These are phyloP conservation scores for Hirtodrosophila duncani DNA, from an alignment of 2,888 invertebrate species.

Conservation along the genomic window DNA sequence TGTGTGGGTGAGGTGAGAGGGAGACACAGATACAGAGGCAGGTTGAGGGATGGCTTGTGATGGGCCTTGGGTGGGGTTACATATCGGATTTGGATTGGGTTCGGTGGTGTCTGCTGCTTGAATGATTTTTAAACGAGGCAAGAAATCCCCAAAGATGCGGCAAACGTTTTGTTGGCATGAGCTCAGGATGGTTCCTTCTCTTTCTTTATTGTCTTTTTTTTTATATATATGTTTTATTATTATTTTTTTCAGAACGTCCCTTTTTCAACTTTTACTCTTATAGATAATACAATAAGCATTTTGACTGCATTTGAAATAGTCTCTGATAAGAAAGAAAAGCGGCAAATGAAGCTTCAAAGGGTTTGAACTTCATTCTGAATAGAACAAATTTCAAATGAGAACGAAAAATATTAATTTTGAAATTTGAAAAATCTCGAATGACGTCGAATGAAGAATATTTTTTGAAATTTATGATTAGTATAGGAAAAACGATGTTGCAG, in stretches of 20 bases:
- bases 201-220: background rate
- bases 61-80: conserved; percentile 7
- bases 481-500: no score
- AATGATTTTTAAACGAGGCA: conserved; percentile 76
- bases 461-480: no score
- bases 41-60: no score
- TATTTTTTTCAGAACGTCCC: conserved; percentile 24
- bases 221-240: conserved; percentile 19
- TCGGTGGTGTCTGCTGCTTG: conserved; percentile 73
- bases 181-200: conserved; percentile 52
- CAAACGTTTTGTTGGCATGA: conserved; percentile 64
- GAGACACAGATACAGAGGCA: no score
- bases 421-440: conserved; percentile 30
- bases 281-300: conserved; percentile 66
- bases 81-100: conserved; percentile 29
- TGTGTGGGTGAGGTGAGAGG: conserved; percentile 26
- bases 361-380: conserved; percentile 13
- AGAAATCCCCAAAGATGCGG: conserved; percentile 75
- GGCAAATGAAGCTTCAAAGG: conserved; percentile 27
- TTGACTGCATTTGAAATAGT: conserved; percentile 10
- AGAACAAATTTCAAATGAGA: no score
- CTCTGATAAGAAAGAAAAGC: conserved; percentile 18
- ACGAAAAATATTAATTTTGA: no score
- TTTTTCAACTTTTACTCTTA: conserved; percentile 1
- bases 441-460: no score